Conservation (phyloP, 2,113 vertebrate species). For the Corapipo altera region DNA sequence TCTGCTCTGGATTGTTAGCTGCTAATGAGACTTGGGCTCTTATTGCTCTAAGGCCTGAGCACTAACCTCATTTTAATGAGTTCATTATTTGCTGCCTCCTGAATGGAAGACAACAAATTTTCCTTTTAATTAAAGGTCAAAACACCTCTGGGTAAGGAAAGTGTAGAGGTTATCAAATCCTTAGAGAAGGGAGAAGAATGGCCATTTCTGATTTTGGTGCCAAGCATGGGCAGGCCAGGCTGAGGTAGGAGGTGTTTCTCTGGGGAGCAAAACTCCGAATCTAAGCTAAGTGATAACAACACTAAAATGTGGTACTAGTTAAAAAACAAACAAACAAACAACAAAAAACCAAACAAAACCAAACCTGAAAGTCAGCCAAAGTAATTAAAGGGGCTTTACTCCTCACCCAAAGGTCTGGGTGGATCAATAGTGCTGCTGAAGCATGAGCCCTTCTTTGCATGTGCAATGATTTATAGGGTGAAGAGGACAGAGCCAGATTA, state of each 20-base stretch:
- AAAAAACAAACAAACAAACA: background rate
- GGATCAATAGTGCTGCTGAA: conserved; percentile 50
- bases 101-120: conserved; percentile 88
- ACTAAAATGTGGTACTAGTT: conserved; percentile 6
- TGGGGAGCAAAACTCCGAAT: conserved; percentile 73
- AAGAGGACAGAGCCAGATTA: conserved; percentile 20
- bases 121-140: conserved; percentile 87
- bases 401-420: conserved; percentile 14
- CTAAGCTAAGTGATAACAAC: conserved; percentile 74
- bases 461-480: conserved; percentile 14
- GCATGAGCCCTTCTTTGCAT: conserved; percentile 17
- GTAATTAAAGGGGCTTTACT: conserved; percentile 71
- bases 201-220: conserved; percentile 58
- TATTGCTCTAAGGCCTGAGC: conserved; percentile 79
- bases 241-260: conserved; percentile 13
- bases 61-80: conserved; percentile 91
- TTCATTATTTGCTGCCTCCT: conserved; percentile 95
- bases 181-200: conserved; percentile 50
- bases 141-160: conserved; percentile 74
- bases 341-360: background rate
- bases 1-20: conserved; percentile 81
- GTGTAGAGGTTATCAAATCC: conserved; percentile 74
- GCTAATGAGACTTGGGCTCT: conserved; percentile 81
- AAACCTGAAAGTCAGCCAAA: conserved; percentile 45
- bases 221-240: background rate